Evolutionary conservation across 2,888 invertebrate genomes (phyloP).

Genomic region (Digitonthophagus gazella): DNA sequence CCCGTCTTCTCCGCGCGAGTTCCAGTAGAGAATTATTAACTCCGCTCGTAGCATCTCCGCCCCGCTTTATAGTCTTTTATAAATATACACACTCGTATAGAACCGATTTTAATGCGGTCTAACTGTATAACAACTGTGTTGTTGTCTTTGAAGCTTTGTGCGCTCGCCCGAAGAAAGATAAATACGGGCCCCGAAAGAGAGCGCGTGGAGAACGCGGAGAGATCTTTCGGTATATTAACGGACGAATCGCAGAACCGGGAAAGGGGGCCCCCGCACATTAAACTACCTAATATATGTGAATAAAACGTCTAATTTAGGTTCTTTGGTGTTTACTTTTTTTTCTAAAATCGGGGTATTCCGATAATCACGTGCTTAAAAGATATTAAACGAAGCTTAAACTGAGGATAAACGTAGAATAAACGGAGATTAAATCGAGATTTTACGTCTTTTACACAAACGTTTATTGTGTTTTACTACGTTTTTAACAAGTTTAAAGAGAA

Average conservation of each 20-base stretch:
- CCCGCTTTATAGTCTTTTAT: slow-evolving; percentile 18
- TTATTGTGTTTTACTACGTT: too few species aligned
- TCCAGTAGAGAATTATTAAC: slow-evolving; percentile 14
- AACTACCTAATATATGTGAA: slow-evolving; percentile 12
- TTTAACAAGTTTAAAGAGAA: too few species aligned
- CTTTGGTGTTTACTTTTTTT: slow-evolving; percentile 12
- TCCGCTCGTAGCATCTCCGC: slow-evolving; percentile 14
- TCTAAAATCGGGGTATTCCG: slow-evolving; percentile 11
- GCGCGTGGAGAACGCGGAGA: not conserved
- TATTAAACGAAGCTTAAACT: slow-evolving; percentile 27
- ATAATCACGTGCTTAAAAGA: slow-evolving; percentile 28
- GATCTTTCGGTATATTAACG: slow-evolving; percentile 12
- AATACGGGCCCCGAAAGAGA: slow-evolving; percentile 3
- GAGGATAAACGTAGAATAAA: slow-evolving; percentile 25
- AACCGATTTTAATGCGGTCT: slow-evolving; percentile 27
- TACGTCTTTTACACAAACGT: not conserved
- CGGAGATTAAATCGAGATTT: not conserved
- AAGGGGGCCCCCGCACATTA: slow-evolving; percentile 6
- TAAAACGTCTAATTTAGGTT: slow-evolving; percentile 11
- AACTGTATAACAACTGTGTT: slow-evolving; percentile 30
- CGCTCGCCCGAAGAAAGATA: slow-evolving; percentile 6
- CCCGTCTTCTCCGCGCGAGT: not conserved
- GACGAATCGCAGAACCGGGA: not conserved
- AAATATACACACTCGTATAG: slow-evolving; percentile 25
- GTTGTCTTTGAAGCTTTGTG: slow-evolving; percentile 30